These are phyloP conservation scores for Zophobas morio DNA, from an alignment of 1,140 invertebrate species.

Conservation along the genomic window DNA sequence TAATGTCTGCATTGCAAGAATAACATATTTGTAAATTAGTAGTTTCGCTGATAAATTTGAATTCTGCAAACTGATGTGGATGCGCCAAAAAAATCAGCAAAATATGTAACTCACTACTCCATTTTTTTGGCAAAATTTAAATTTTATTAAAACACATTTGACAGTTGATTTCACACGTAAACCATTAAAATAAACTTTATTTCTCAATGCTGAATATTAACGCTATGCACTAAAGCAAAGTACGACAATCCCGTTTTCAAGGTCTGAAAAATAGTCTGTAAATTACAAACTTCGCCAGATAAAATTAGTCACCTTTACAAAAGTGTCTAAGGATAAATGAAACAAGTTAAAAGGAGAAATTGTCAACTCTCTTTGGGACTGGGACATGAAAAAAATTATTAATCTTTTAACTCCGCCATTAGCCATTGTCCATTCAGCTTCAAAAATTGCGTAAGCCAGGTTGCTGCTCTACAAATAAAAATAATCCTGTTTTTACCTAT, in stretches of 20 bases:
- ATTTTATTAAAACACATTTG: too few species aligned
- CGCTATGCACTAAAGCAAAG: neutral
- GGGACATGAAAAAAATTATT: neutral
- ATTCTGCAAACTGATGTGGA: too few species aligned
- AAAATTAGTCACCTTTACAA: neutral
- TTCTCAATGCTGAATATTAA: neutral
- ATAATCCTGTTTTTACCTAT: neutral
- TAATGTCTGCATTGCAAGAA: too few species aligned
- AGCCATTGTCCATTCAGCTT: too few species aligned
- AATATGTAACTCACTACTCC: too few species aligned
- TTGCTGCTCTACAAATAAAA: neutral
- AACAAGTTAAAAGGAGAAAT: neutral
- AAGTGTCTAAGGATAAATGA: neutral
- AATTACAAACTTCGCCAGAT: neutral
- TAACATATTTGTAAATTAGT: too few species aligned
- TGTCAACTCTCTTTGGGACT: neutral
- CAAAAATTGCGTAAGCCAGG: neutral
- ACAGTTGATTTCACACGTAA: too few species aligned
- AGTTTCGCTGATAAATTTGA: too few species aligned
- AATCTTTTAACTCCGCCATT: neutral
- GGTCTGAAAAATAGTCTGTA: neutral
- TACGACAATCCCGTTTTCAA: neutral
- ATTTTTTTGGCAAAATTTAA: too few species aligned
- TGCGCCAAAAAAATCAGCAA: too few species aligned
- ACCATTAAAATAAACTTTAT: too few species aligned